Evolutionary conservation across 2,888 invertebrate species (phyloP), one percentile per base, ranked within the genome.

Genomic region (Hecatera dysodea): DNA sequence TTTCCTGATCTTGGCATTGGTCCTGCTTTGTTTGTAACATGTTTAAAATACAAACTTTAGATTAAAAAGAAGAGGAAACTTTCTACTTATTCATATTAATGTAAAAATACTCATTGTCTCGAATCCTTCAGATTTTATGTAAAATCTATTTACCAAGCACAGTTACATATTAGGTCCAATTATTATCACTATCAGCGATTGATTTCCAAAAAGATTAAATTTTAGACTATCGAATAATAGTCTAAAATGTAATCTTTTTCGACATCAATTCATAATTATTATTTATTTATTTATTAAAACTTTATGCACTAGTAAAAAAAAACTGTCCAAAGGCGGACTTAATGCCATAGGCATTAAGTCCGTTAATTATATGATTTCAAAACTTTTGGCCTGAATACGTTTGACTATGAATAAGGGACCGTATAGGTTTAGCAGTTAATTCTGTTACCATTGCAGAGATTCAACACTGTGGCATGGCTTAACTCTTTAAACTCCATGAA

Each of bases 1-100:
- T 87, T 88, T 88, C 88, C 88, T 88, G 88, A 83, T 88, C 88
- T 88, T 88, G 88, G 87, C 87, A 88, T 88, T 88, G 88, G 75
- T 80, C 75, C 80, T 85, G 70, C 65, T 83, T 80, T 78, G 75
- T 73, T 73, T 68, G 67, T 69, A 81, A 76, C 82, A 67, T 72
- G 75, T 75, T 63, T 74, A 24, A 76, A 74, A 71, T 85, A 81
- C 57, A 74, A 75, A 84, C 71, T 66, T 33, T 60, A 63, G 33
- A 44, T 60, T 19, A 52, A 60, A 65, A 53, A 61, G n/a, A 27
- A 48, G 48, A 46, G 22, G 29, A 44, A 64, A 63, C 72, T 77
- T 71, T 80, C 67, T 73, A 72, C 76, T 78, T 70, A 42, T n/a
- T 48, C 24, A 22, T 12, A 24, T 53, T 22, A 27, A 19, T 29